Percentiles rank a stretch among this genome's conserved stretches.
Evolutionary conservation across 2,797 vertebrate species (phyloP).

Genomic region (Anabas testudineus): DNA sequence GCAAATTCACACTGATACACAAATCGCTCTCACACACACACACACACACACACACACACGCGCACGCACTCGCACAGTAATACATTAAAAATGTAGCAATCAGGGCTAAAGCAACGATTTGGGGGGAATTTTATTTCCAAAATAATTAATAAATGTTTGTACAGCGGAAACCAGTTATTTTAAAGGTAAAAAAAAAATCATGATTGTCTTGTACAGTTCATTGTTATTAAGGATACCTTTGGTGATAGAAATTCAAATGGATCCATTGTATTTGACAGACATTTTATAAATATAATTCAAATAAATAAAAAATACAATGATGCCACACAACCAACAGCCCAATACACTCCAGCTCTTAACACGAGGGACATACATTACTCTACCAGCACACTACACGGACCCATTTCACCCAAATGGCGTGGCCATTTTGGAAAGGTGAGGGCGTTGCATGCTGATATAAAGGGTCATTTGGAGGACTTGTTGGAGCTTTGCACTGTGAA

Average conservation of each 20-base stretch:
- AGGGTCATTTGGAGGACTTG: slow-evolving; percentile 88
- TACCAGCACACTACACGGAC: slow-evolving; percentile 81
- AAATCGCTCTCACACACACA: background rate
- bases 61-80: slow-evolving; percentile 4
- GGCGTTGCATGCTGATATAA: slow-evolving; percentile 86
- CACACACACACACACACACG: slow-evolving; percentile 5
- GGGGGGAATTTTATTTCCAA: background rate
- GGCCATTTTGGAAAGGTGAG: slow-evolving; percentile 83
- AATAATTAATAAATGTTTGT: background rate
- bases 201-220: background rate
- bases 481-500: slow-evolving; percentile 87
- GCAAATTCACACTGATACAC: slow-evolving; percentile 43
- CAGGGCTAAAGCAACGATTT: background rate
- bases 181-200: background rate
- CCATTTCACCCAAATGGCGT: slow-evolving; percentile 83
- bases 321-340: background rate
- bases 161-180: slow-evolving; percentile 5
- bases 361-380: slow-evolving; percentile 83
- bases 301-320: background rate
- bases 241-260: background rate
- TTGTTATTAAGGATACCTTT: background rate
- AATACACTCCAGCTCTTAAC: slow-evolving; percentile 56
- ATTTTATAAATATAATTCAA: background rate
- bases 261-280: background rate
- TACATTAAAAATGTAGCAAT: slow-evolving; percentile 13